phyloP scores from a whole-genome alignment of 2,888 invertebrate genomes.

The Pristionchus maxplancki region DNA sequence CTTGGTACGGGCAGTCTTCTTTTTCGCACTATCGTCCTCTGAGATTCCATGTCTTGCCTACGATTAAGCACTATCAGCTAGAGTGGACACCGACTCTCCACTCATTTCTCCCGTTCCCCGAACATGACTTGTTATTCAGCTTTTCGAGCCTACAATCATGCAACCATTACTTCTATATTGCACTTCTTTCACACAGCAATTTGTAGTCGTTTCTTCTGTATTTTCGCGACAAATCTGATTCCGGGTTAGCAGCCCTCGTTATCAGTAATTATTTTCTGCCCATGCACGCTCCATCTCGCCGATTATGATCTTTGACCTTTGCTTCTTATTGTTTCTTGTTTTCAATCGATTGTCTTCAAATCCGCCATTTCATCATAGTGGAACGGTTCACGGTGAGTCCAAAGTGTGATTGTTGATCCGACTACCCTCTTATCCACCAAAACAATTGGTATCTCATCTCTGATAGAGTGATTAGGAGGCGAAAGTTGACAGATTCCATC shows the following conservation, averaged over 20 bases:
- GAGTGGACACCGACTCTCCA: neutral
- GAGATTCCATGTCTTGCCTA: neutral
- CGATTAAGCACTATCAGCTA: neutral
- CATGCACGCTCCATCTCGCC: neutral
- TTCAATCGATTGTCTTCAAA: neutral
- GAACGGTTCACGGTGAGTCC: neutral
- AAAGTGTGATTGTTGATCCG: neutral
- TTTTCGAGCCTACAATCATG: too few relatives aligned
- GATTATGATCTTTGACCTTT: conserved; percentile 8
- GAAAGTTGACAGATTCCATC: conserved; percentile 42
- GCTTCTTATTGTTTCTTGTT: neutral
- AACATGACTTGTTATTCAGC: neutral
- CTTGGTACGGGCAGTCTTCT: neutral
- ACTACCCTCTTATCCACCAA: neutral
- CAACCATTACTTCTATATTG: too few relatives aligned
- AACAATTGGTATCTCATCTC: conserved; percentile 11
- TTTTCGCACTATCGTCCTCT: neutral
- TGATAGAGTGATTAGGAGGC: conserved; percentile 1
- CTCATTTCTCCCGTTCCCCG: neutral
- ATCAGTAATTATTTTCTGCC: neutral
- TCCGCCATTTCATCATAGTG: neutral
- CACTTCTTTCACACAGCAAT: neutral
- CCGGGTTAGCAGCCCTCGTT: neutral
- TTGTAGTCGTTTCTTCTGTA: neutral
- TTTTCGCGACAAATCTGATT: neutral